Conservation (phyloP, 2,797 vertebrate genomes). For the Artibeus jamaicensis region DNA sequence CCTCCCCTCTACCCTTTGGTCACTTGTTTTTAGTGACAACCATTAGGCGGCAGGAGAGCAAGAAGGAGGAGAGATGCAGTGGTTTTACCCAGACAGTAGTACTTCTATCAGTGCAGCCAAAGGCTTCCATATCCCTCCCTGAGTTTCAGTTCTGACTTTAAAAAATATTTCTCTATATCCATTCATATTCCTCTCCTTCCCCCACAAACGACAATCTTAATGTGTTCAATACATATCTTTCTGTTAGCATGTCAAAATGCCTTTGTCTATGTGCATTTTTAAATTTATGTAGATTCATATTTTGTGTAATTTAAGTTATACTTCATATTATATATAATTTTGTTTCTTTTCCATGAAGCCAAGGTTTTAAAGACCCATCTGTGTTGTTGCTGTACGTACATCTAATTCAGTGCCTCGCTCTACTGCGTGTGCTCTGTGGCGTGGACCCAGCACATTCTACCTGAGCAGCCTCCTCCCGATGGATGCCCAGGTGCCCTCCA, state of each 20-base stretch:
- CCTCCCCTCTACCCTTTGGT: too few relatives aligned
- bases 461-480: background rate
- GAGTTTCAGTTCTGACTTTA: background rate
- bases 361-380: background rate
- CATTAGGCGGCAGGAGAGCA: background rate
- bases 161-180: background rate
- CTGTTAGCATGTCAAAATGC: background rate
- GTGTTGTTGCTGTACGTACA: background rate
- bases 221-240: background rate
- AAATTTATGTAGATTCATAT: background rate
- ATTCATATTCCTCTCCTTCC: background rate
- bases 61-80: background rate
- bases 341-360: background rate
- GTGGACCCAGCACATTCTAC: fast-evolving
- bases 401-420: background rate
- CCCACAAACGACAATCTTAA: background rate
- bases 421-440: fast-evolving
- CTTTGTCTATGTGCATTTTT: background rate
- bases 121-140: background rate
- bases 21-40: background rate
- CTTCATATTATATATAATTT: background rate
- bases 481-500: background rate
- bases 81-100: background rate
- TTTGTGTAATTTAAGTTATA: background rate
- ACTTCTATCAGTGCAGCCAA: background rate